Base-by-base conservation (phyloP, 2,888 invertebrate genomes). In the Drosophila atroscutellata region DNA sequence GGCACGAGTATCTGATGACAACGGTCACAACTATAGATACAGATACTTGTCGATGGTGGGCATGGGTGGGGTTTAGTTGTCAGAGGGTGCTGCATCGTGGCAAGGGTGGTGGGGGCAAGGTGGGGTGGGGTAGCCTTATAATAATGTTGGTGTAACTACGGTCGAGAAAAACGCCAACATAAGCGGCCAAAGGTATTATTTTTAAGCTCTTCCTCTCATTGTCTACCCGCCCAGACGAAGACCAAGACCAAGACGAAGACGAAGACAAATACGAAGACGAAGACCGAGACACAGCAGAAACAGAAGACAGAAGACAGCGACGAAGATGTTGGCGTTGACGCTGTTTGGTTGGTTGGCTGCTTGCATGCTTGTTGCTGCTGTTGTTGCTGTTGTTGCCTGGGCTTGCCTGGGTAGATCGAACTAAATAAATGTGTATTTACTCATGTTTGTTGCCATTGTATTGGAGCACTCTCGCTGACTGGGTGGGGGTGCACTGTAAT, bases 121-220 rank as follows among this genome's bases (percentile, higher is more conserved):
- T n/a, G 18, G 3, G 2, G 26, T 18, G 26, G 58, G 37, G 32
- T n/a, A 15, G 50, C 37, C 68, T 55, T 67, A 72, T 56, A 52
- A 68, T 61, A 66, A 57, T 62, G 52, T 73, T 71, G 37, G 72
- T 77, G 73, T 77, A 77, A 73, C 77, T 77, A 77, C 60, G 69
- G 69, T 69, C 77, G 62, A 77, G 72, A 77, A 73, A 81, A 85
- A 75, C 85, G 86, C 79, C 82, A 82, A 82, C 82, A 86, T 86
- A 86, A 86, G 86, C 84, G 86, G 81, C 76, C 86, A 84, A 87
- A 80, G 84, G 86, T 87, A 88, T 88, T 87, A 87, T 82, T 88
- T 88, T 86, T 88, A 87, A 87, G 86, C 86, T 86, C 88, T 86
- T 86, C 86, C 88, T 83, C 62, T 77, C 82, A 83, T 82, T 86